phyloP scores from a whole-genome alignment of 2,888 invertebrate species.

The Acleris cristana region DNA sequence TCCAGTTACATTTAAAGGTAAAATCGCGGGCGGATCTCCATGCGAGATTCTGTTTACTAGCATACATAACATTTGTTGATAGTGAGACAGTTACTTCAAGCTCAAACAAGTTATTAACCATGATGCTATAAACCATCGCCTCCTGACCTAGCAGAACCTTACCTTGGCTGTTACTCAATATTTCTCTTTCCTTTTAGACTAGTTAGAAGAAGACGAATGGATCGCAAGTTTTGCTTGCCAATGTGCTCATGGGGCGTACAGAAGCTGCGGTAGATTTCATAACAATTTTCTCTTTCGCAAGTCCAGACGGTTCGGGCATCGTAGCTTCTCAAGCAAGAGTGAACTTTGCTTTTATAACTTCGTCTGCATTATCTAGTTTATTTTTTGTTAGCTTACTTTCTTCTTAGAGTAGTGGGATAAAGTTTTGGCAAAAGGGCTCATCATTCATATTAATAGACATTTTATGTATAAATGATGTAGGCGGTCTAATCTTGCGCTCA shows the following conservation, averaged over 20 bases:
- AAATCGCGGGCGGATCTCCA: too few species aligned
- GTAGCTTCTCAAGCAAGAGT: constrained; percentile 9
- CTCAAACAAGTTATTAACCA: constrained; percentile 64
- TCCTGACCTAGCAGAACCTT: constrained; percentile 47
- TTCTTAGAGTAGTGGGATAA: too few species aligned
- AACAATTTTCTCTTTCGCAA: constrained; percentile 77
- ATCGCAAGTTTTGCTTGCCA: too few species aligned
- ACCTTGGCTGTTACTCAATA: too few species aligned
- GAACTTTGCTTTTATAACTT: constrained; percentile 15
- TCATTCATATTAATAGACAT: too few species aligned
- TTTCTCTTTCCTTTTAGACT: too few species aligned
- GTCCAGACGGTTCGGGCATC: constrained; percentile 41
- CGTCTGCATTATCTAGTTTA: neutral
- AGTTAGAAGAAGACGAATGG: too few species aligned
- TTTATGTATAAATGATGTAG: too few species aligned
- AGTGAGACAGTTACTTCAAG: constrained; percentile 40
- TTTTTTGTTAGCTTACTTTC: too few species aligned
- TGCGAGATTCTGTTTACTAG: too few species aligned
- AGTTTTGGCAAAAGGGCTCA: neutral
- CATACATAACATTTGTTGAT: neutral
- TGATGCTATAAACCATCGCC: constrained; percentile 61
- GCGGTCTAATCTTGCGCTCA: too few species aligned
- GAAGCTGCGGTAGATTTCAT: constrained; percentile 72
- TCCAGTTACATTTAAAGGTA: too few species aligned
- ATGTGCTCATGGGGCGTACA: constrained; percentile 51